Evolutionary conservation across 2,888 invertebrate species (phyloP).

Genomic region (Nymphalis c-album): DNA sequence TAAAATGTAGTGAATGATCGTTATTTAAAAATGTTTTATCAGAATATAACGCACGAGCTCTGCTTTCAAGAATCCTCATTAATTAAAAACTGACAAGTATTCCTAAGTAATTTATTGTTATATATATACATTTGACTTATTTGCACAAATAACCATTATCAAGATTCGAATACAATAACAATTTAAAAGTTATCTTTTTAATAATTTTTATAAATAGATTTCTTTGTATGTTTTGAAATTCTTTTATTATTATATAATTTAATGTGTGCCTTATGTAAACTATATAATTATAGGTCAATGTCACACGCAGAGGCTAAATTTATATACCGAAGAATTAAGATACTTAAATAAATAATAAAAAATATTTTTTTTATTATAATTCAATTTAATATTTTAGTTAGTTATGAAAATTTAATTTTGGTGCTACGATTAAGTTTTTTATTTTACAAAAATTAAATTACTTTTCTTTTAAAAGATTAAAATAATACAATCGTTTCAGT

Average conservation of each 20-base stretch:
- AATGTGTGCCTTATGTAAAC: conserved; percentile 9
- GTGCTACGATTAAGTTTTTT: background rate
- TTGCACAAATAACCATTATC: background rate
- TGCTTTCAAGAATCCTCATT: conserved; percentile 6
- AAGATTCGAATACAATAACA: background rate
- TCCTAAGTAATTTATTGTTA: conserved; percentile 2
- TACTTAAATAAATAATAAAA: background rate
- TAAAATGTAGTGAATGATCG: background rate
- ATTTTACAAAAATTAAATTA: background rate
- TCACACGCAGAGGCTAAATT: conserved; percentile 1
- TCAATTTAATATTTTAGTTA: background rate
- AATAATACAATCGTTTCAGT: no score
- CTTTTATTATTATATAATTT: background rate
- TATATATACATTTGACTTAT: background rate
- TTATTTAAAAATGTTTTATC: background rate
- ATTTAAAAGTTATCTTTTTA: background rate
- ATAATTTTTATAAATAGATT: background rate
- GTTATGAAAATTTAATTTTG: background rate
- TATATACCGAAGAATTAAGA: background rate
- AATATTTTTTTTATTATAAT: background rate
- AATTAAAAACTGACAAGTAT: background rate
- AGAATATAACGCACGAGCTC: background rate
- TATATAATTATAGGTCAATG: background rate
- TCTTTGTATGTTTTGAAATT: background rate
- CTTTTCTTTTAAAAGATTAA: background rate